Evolutionary conservation across 1,140 invertebrate genomes (phyloP), one percentile per base, ranked within the genome.

Genomic region (Zaprionus africanus): DNA sequence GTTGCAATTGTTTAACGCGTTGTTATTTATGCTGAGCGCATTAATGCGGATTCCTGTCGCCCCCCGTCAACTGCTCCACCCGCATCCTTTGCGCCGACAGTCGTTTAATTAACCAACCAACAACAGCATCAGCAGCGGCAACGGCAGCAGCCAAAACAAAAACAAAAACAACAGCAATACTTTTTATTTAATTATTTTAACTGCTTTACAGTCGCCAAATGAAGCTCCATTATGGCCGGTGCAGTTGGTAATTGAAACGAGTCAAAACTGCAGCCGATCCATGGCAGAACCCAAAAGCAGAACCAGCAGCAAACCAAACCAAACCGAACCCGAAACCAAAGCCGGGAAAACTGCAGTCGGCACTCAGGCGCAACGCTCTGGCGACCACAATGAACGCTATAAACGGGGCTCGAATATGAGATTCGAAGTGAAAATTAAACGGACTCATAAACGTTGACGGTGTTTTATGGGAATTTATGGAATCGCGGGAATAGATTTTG

Each of bases 21-120:
- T 83, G 66, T 81, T 88, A 88, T 87, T 87, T 87, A 78, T 83
- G 67, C 72, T 56, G 49, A 54, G 53, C 73, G 41, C 73, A 75
- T 87, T 82, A 82, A 82, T 66, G 69, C 65, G 54, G 69, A 17
- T n/a, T 70, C 76, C 79, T 70, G 78, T 49, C 43, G 22, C 64
- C 49, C 64, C 63, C 28, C 17, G 41, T 11, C 54, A 64, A 24
- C 70, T 34, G 7, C 34, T 73, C 28, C 58, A 49, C 22, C 58
- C 56, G 64, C 22, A 34, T 58, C 36, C 56, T 43, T 36, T 62
- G 51, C 34, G 11, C 67, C 59, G 34, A 51, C 54, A n/a, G 12
- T 54, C 60, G 60, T 54, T 71, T 76, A 76, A 76, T 76, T 76
- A 76, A 76, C 73, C 68, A 64, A 22, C 54, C 73, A 58, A 41